Percentiles rank a stretch among this genome's conserved stretches.
Conservation (phyloP, 1,140 invertebrate species). For the Nylanderia fulva region DNA sequence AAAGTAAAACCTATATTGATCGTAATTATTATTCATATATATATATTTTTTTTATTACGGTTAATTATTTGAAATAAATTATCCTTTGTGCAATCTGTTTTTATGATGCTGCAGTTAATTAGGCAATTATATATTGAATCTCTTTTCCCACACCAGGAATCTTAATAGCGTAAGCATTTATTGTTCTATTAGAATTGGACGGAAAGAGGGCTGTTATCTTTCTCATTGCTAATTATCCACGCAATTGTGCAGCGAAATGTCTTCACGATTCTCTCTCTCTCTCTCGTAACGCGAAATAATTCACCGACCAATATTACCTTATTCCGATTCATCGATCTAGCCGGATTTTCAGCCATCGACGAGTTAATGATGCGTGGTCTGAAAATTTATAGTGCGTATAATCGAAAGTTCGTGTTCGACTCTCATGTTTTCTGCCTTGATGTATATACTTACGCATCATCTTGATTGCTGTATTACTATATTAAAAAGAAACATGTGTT, state of each 20-base stretch:
- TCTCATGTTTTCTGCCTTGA: conserved; percentile 21
- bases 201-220: not conserved
- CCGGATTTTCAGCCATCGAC: conserved; percentile 27
- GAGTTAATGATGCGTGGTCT: conserved; percentile 54
- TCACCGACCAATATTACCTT: not conserved
- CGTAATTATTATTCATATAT: not conserved
- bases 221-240: not conserved
- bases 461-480: not conserved
- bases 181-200: not conserved
- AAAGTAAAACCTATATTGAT: not conserved
- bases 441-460: conserved; percentile 33
- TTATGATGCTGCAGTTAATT: not conserved
- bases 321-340: conserved; percentile 52
- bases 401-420: conserved; percentile 46
- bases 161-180: not conserved
- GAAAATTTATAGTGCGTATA: conserved; percentile 54
- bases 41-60: not conserved
- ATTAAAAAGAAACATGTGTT: conserved; percentile 8
- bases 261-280: not conserved
- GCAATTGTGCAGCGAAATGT: conserved; percentile 19
- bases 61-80: conserved; percentile 15
- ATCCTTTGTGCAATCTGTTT: not conserved
- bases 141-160: not conserved
- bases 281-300: conserved; percentile 28
- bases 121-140: not conserved